Evolutionary conservation across 1,140 invertebrate species (phyloP).

Genomic region (Drosophila elegans): DNA sequence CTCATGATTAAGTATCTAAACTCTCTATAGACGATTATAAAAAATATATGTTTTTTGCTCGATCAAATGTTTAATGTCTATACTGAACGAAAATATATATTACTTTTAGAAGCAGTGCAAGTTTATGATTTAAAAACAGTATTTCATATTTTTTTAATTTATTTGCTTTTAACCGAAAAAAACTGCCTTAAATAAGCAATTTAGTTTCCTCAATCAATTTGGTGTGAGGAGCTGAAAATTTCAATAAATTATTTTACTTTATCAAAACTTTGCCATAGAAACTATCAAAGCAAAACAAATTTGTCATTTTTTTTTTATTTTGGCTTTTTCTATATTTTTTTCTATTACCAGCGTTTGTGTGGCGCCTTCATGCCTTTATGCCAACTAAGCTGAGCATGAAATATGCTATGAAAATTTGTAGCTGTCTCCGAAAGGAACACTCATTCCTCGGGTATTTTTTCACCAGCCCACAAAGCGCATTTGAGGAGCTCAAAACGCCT

Average conservation of each 20-base stretch:
- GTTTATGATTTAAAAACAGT: no score
- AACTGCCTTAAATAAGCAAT: background rate
- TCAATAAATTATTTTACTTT: background rate
- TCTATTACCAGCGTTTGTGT: background rate
- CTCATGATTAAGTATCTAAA: constrained; percentile 6
- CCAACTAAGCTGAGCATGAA: constrained; percentile 17
- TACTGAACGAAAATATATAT: background rate
- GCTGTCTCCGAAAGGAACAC: constrained; percentile 12
- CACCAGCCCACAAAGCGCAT: constrained; percentile 17
- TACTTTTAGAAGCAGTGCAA: background rate
- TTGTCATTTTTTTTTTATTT: constrained; percentile 6
- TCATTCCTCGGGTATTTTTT: constrained; percentile 1
- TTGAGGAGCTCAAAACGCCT: constrained; percentile 15
- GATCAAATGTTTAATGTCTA: background rate
- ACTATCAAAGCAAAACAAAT: constrained; percentile 39
- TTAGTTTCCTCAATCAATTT: background rate
- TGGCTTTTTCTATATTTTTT: constrained; percentile 6
- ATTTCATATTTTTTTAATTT: no score
- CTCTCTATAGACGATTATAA: constrained; percentile 1
- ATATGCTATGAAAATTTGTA: constrained; percentile 32
- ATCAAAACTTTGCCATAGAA: constrained; percentile 22
- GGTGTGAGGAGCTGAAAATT: no score
- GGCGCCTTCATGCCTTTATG: background rate
- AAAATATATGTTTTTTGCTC: background rate
- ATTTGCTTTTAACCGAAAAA: no score